Conservation (phyloP, 2,888 invertebrate genomes). For the Beris morrisii region DNA sequence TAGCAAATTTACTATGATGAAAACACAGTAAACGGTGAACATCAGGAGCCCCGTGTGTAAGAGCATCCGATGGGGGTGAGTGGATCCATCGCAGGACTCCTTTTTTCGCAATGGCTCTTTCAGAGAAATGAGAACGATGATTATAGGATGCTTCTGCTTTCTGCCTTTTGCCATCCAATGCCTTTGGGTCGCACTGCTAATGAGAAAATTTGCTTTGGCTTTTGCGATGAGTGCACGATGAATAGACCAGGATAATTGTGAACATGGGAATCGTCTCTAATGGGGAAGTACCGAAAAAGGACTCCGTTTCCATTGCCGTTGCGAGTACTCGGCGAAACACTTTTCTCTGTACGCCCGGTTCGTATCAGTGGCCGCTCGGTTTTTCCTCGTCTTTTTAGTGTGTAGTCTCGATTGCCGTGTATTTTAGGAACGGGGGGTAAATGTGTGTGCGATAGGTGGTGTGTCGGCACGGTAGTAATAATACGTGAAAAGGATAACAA, state of each 20-base stretch:
- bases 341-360: not conserved
- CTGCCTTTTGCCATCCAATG: constrained; percentile 22
- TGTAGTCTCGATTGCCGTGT: not conserved
- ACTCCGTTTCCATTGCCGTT: constrained; percentile 12
- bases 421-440: not conserved
- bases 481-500: no score
- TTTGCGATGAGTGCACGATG: constrained; percentile 27
- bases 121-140: constrained; percentile 23
- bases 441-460: no score
- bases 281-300: constrained; percentile 34
- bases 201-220: constrained; percentile 41
- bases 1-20: constrained; percentile 44
- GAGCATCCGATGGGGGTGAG: constrained; percentile 8
- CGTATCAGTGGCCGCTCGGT: not conserved
- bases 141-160: constrained; percentile 29
- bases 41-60: constrained; percentile 31
- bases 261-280: constrained; percentile 51
- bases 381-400: not conserved
- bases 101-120: not conserved
- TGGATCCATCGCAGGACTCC: constrained; percentile 11
- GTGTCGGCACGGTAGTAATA: no score
- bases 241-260: constrained; percentile 46
- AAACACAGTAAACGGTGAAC: constrained; percentile 41
- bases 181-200: constrained; percentile 37
- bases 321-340: not conserved